Conservation (phyloP, 2,113 vertebrate genomes). For the Rhipidura dahli region DNA sequence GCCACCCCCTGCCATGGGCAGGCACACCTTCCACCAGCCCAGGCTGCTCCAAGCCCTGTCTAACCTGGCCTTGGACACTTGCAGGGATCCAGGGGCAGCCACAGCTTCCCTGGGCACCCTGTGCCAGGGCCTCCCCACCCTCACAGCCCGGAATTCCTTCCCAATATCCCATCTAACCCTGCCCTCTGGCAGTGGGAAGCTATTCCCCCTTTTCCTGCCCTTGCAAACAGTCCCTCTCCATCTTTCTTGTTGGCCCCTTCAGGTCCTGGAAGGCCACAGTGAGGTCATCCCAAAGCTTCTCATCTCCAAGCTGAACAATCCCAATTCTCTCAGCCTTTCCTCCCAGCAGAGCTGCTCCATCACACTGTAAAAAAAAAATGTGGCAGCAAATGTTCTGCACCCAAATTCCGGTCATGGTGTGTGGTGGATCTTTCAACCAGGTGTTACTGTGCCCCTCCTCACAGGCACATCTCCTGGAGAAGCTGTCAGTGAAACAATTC, state of each 20-base stretch:
- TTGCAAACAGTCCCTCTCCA: not conserved
- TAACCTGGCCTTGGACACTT: fast-evolving
- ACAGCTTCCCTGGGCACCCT: not conserved
- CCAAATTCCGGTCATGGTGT: not conserved
- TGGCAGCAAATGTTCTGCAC: not conserved
- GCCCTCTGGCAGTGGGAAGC: no score
- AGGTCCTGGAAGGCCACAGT: not conserved
- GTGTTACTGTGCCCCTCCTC: not conserved
- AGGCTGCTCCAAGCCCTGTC: fast-evolving
- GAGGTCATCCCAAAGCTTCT: not conserved
- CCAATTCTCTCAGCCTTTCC: not conserved
- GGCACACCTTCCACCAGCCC: fast-evolving
- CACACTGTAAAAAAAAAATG: no score
- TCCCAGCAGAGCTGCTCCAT: not conserved
- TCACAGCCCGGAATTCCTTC: fast-evolving
- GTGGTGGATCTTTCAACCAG: fast-evolving
- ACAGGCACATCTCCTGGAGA: not conserved
- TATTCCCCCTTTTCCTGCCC: not conserved
- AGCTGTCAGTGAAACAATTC: not conserved
- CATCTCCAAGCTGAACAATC: not conserved
- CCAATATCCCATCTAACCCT: not conserved
- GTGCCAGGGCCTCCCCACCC: not conserved
- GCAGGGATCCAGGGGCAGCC: not conserved
- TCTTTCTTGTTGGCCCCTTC: not conserved
- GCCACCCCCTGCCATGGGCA: not conserved